Conservation (phyloP, 1,140 invertebrate genomes). For the Goniozus legneri region DNA sequence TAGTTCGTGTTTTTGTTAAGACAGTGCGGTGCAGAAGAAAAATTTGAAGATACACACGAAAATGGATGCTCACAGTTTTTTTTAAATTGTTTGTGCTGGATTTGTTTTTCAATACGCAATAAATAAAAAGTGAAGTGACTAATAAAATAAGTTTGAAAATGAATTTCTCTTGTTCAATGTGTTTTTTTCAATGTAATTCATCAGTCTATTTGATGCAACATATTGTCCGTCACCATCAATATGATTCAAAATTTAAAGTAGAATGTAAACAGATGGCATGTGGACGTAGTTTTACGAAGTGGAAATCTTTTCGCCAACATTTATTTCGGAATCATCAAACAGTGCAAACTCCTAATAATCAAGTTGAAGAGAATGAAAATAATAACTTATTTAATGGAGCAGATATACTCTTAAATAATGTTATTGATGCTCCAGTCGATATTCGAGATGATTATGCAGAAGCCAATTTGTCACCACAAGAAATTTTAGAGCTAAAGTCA, state of each 20-base stretch:
- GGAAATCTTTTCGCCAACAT: slow-evolving; percentile 16
- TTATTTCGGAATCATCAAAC: slow-evolving; percentile 9
- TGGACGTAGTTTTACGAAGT: slow-evolving; percentile 14
- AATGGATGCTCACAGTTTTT: not conserved
- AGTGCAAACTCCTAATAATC: too few species aligned
- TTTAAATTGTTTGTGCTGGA: not conserved
- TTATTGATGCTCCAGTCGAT: not conserved
- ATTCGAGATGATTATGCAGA: not conserved
- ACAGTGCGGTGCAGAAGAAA: not conserved
- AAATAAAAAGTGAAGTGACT: not conserved
- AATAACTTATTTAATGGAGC: too few species aligned
- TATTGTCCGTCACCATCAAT: slow-evolving; percentile 5
- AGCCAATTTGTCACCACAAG: not conserved
- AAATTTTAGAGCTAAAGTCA: not conserved
- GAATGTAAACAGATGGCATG: slow-evolving; percentile 14
- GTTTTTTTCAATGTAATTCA: not conserved
- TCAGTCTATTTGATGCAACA: slow-evolving; percentile 1
- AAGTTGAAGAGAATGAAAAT: too few species aligned
- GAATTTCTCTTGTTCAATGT: not conserved
- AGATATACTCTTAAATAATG: not conserved
- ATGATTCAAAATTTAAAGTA: slow-evolving; percentile 16
- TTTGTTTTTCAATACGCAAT: not conserved
- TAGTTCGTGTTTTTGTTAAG: not conserved
- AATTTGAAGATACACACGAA: not conserved
- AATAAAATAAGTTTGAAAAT: not conserved